These are phyloP conservation scores for Calyptomena viridis DNA, from an alignment of 2,113 vertebrate genomes.

Conservation along the genomic window DNA sequence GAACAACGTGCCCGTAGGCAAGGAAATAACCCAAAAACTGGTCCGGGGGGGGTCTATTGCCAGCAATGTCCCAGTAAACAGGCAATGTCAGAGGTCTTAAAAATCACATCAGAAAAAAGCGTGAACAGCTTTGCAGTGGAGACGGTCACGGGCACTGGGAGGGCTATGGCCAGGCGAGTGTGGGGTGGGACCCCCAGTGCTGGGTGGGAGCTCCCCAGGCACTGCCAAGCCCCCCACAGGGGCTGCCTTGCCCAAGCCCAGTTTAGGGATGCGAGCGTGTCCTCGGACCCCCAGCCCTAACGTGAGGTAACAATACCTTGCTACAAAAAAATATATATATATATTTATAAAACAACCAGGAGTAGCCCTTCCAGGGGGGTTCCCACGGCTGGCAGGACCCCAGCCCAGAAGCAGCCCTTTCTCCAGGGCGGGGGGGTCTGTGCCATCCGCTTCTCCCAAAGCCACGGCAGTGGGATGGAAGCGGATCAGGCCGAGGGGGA, in stretches of 20 bases:
- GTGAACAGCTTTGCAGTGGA: constrained; percentile 12
- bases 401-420: constrained; percentile 49
- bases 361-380: neutral
- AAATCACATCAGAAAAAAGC: constrained; percentile 38
- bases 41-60: neutral
- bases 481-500: neutral
- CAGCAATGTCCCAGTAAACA: constrained; percentile 38
- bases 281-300: constrained; percentile 33
- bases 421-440: neutral
- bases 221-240: neutral
- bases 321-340: constrained; percentile 56
- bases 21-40: constrained; percentile 52
- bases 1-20: constrained; percentile 22
- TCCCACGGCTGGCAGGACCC: neutral
- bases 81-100: constrained; percentile 27
- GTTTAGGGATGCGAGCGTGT: neutral
- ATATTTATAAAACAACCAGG: constrained; percentile 55
- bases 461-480: neutral
- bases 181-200: neutral
- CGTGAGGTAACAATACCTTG: constrained; percentile 61
- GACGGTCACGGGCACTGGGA: neutral
- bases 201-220: neutral
- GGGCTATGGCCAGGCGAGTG: neutral
- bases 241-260: neutral
- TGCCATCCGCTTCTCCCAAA: neutral